Percentiles rank a stretch among this genome's conserved stretches.
phyloP scores from a whole-genome alignment of 2,797 vertebrate genomes.

The Dicrostonyx torquatus region DNA sequence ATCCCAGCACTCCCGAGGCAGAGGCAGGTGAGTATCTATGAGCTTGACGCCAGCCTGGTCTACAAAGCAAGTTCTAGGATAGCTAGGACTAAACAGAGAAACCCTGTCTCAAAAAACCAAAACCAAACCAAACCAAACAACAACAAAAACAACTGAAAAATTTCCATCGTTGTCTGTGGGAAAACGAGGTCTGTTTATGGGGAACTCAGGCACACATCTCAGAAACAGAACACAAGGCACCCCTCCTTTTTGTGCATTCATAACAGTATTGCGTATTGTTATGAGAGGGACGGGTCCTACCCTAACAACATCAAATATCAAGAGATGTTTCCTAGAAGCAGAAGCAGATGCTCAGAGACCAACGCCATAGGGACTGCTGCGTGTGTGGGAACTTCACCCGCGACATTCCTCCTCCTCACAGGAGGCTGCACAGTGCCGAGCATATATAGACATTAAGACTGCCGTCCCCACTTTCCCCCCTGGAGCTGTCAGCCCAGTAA shows the following conservation, averaged over 20 bases:
- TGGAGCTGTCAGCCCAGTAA: not conserved
- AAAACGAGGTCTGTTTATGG: not conserved
- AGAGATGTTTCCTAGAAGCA: not conserved
- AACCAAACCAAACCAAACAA: not conserved
- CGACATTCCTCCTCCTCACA: not conserved
- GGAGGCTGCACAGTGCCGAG: not conserved
- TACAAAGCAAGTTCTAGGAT: not conserved
- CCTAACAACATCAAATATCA: not conserved
- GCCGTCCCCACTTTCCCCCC: fast-evolving
- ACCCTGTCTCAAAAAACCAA: not conserved
- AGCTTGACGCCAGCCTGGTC: not conserved
- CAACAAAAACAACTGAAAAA: not conserved
- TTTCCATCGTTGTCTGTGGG: not conserved
- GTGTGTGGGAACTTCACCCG: not conserved
- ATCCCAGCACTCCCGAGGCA: not conserved
- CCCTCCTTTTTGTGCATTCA: not conserved
- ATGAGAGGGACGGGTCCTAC: no score
- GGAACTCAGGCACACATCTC: not conserved
- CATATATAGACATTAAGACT: fast-evolving
- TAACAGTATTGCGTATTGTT: not conserved
- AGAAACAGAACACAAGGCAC: no score
- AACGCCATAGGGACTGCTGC: no score
- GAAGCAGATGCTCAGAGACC: not conserved
- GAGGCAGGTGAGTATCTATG: not conserved
- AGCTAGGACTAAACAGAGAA: not conserved